These are phyloP conservation scores for Corythaixoides concolor DNA, from an alignment of 2,113 vertebrate species.

Conservation along the genomic window DNA sequence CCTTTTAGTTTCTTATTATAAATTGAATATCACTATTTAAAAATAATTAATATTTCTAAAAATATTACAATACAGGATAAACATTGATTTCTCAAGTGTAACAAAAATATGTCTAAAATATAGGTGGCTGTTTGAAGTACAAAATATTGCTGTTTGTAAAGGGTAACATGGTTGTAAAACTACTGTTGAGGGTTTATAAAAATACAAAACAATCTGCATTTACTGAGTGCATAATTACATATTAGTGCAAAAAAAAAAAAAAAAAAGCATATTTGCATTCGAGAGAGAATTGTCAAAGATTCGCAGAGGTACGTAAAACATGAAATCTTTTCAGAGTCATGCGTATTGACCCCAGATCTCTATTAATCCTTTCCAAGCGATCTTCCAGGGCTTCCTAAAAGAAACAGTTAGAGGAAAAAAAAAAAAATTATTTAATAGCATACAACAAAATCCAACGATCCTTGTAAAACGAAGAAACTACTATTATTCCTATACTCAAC, in stretches of 20 bases:
- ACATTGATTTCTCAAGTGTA: slow-evolving; percentile 71
- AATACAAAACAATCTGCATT: slow-evolving; percentile 77
- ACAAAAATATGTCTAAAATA: slow-evolving; percentile 80
- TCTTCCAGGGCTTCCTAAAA: slow-evolving; percentile 91
- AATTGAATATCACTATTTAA: slow-evolving; percentile 67
- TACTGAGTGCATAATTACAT: slow-evolving; percentile 71
- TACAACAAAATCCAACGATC: background rate
- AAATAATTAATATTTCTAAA: slow-evolving; percentile 76
- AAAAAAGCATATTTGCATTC: slow-evolving; percentile 55
- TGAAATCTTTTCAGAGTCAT: slow-evolving; percentile 96
- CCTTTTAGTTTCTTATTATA: slow-evolving; percentile 69
- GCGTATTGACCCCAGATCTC: slow-evolving; percentile 89
- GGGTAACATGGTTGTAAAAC: slow-evolving; percentile 73
- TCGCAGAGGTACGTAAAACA: slow-evolving; percentile 88
- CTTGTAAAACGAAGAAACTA: background rate
- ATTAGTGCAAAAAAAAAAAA: slow-evolving; percentile 73
- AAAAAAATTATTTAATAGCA: background rate
- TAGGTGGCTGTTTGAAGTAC: slow-evolving; percentile 73
- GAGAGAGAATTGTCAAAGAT: slow-evolving; percentile 78
- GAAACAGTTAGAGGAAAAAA: background rate
- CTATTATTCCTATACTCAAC: background rate
- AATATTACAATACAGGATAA: slow-evolving; percentile 79
- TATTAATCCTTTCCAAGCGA: slow-evolving; percentile 89
- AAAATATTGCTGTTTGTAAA: slow-evolving; percentile 77
- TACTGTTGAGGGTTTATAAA: slow-evolving; percentile 66